Base-by-base conservation (phyloP, 2,113 vertebrate genomes). In the Poicephalus gulielmi region DNA sequence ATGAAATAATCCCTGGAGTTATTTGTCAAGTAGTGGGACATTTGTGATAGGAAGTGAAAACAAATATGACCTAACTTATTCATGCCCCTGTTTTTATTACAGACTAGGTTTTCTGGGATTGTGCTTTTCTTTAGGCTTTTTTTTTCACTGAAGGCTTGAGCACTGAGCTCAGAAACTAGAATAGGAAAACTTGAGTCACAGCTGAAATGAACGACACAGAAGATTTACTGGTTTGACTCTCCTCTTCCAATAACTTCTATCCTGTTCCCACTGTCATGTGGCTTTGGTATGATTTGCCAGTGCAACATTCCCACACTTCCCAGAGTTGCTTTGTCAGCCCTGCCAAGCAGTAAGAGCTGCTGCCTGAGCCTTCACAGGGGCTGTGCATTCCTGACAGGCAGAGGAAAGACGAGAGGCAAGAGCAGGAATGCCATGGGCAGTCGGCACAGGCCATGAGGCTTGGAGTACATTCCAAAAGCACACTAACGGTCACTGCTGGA, bases 121-220 rank as follows among this genome's bases (percentile, higher is more conserved):
- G 55, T 89, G 30, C 27, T 91, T 86, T 92, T 74, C 39, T 73
- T 43, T 25, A 33, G n/a, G 37, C 66, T 62, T 35, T 57, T 68
- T 84, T 43, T 28, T 1, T 4, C 39, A 25, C 50, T 28, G 30
- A 89, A 92, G 55, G 30, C 39, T 50, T 75, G 33, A 86, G 43
- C 46, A 63, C 17, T 70, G 55, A 88, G 55, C 16, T 94, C 69
- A 70, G 41, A 78, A 95, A 86, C 13, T 39, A 75, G 39, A 96
- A 86, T 41, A 52, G 89, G 89, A 89, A 87, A 94, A 75, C 63
- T 84, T 95, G 44, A 89, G 93, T 82, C 86, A 95, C 47, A 76
- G 77, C 33, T 76, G 39, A 92, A 95, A 79, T 47, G 43, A 94
- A 67, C 0, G 23, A 91, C 50, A 80, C 46, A 81, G n/a, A 88